Base-by-base conservation (phyloP, 2,888 invertebrate species). In the Tiphia femorata region DNA sequence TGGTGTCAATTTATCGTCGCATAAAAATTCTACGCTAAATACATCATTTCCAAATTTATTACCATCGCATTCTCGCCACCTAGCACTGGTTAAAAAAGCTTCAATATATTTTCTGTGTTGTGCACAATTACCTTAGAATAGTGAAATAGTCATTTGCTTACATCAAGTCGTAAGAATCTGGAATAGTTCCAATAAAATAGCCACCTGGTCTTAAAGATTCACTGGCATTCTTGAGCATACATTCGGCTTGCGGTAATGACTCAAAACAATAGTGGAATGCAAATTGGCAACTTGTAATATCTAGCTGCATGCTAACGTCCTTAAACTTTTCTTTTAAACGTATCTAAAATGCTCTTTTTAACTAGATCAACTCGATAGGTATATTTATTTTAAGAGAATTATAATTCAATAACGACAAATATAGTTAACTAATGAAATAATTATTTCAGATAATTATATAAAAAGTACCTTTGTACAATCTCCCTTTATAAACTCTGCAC, bases 231-330 rank as follows among this genome's bases (percentile, higher is more conserved):
- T 89, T 88, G 5, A 99, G 85, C 96, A 98, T 96, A 79, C 92
- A 91, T 78, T 95, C 91, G 0, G 97, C 97, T 85, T 98, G 97
- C 3, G 86, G 84, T 58, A 95, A 84, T 55, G 93, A 92, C 84
- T 97, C 96, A 84, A 97, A 98, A 77, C 94, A 92, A 80, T 99
- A 99, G 85, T 99, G 99, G 80, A 99, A 92, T 17, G 97, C 95
- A 88, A 99, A 99, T 84, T 99, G 99, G 81, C 97, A 97, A 81
- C 97, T 97, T 1, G 95, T 95, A 35, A 99, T 78, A 83, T 99
- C 95, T 75, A 98, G 89, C 72, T 89, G 88, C 55, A 92, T 88
- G 17, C 91, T 90, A 1, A 92, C 89, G 82, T 96, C 92, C 73
- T 87, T 86, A 80, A 92, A 95, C 71, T 91, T 90, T 78, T 91